Evolutionary conservation across 2,113 vertebrate species (phyloP), one percentile per base, ranked within the genome.

Genomic region (Callospermophilus lateralis): DNA sequence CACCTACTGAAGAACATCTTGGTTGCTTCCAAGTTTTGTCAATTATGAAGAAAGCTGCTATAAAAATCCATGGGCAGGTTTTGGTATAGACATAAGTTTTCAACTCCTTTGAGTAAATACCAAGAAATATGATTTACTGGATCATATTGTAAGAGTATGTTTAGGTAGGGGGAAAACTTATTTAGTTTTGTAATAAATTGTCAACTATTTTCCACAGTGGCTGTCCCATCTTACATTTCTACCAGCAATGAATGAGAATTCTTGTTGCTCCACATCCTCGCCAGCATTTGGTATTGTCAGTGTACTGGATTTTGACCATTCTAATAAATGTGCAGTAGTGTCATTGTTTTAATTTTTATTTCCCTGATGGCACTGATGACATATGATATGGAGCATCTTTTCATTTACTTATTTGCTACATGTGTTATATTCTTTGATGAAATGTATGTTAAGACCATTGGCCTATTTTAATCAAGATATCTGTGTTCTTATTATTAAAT

Each of bases 21-120:
- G 30, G 11, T 55, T 86, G 16, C 24, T 72, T 73, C 53, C 84
- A 67, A 67, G 37, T 80, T 81, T 81, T 76, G 45, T 12, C 45
- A 83, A 2, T 74, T 68, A 84, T 70, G 77, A 86, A 68, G 73
- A 95, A 92, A 83, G 68, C 24, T 48, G 78, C 84, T 74, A 34
- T 68, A 68, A 48, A 88, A 32, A 39, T 22, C 19, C 10, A 8
- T 58, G 68, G 58, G 39, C 39, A 81, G 12, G 58, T 39, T 55
- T 74, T 83, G 34, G 53, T 55, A 6, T 83, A 34, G 53, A 45
- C 9, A 7, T 48, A n/a, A 53, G 22, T 45, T 81, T 83, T 77
- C 26, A 55, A 45, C 68, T 58, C n/a, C 17, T 37, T 53, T 65
- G 42, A 74, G 30, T 30, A 74, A 34, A 89, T 76, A 37, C 17